Evolutionary conservation across 2,113 vertebrate species (phyloP), one percentile per base, ranked within the genome.

Genomic region (Istiophorus platypterus): DNA sequence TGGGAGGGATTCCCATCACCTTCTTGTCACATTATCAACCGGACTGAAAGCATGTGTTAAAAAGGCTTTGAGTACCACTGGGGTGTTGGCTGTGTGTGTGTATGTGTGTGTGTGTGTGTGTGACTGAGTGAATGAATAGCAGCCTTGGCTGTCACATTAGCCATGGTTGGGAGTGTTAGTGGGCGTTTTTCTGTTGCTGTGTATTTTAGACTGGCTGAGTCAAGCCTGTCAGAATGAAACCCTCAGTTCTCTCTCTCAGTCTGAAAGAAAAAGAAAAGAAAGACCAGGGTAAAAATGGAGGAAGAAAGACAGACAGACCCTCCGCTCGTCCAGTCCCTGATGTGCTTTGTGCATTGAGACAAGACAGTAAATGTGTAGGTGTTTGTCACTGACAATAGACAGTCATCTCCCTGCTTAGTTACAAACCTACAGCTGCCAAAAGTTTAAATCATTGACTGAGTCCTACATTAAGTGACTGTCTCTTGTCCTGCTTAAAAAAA

Each of bases 361-460:
- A 82, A 67, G 87, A 90, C 75, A 84, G 81, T 79, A 79, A 90
- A 92, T 68, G 90, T 88, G 93, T 93, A 87, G 88, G 91, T 91
- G 92, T 93, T 82, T 69, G 63, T 86, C 81, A 52, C 2, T 56
- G 66, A 89, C 89, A 88, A 91, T 84, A 82, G 85, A 73, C 68
- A 29, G 52, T 83, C 81, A 66, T 76, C 73, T 76, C 57, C 72
- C 72, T 65, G 12, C 42, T 87, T 31, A 62, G 37, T 64, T 70
- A n/a, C 72, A 51, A 41, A 47, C 62, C 61, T 69, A 49, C 56
- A 64, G 82, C 82, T 54, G 51, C 39, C 8, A 41, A 22, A 56
- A 14, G 7, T 12, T 74, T 41, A 52, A 12, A 7, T 64, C 22
- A 34, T 1, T 41, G 27, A 29, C 56, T n/a, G 12, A 47, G 22